Base-by-base conservation (phyloP, 2,113 vertebrate species). In the Myotis yumanensis region DNA sequence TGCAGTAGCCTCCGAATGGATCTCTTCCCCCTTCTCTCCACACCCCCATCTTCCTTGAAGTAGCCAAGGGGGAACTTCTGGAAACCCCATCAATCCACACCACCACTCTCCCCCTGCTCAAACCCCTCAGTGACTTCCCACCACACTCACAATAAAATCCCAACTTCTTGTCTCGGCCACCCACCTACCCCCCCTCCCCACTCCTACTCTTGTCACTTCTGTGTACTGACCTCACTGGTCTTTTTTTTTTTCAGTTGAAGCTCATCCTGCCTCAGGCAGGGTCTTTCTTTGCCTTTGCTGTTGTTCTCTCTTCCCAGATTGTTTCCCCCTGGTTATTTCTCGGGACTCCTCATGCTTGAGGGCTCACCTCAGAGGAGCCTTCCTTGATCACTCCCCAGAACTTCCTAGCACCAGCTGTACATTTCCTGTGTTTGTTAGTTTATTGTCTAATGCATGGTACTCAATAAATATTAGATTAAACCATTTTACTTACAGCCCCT, bases 401-500 rank as follows among this genome's bases (percentile, higher is more conserved):
- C 15, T 48, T 93, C 59, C 91, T 52, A 48, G 66, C 62, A 35
- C 52, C 80, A 4, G 37, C 18, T n/a, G 20, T 77, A 48, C 35
- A 51, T 72, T 96, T 77, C 81, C 89, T 87, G 43, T 90, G 46
- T 91, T 85, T 95, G 16, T 71, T 79, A 54, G 48, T 66, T 48
- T 94, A 68, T 73, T 75, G 40, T 92, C 75, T 69, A 51, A 73
- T 82, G 30, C 68, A 35, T 46, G 93, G 54, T 22, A 80, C 7
- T 57, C 35, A 64, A 12, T 95, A 92, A 66, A 40, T 79, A 35
- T 68, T 37, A 77, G 35, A 66, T 59, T 72, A 57, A 54, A 71
- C 87, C 40, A 14, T 37, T 37, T 37, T 37, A 37, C 37, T 37
- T 37, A 59, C 48, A 51, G 25, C 54, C 57, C 4, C 32, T 83